Conservation (phyloP, 2,113 vertebrate species). For the Panthera uncia region DNA sequence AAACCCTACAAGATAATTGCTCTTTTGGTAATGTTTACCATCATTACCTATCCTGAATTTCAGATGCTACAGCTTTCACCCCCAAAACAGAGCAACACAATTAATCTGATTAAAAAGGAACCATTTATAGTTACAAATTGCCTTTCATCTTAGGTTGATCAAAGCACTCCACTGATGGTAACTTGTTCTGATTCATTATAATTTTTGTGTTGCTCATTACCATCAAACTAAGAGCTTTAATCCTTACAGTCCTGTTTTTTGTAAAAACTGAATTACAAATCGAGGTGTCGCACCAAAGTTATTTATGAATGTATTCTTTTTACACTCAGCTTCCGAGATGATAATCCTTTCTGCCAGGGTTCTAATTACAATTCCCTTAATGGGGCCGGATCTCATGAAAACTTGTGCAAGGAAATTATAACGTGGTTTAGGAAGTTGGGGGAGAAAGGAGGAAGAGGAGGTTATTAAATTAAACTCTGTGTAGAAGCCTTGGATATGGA, state of each 20-base stretch:
- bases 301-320: conserved; percentile 37
- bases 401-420: neutral
- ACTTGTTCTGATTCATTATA: neutral
- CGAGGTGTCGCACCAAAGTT: neutral
- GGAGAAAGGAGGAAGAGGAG: neutral
- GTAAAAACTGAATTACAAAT: conserved; percentile 25
- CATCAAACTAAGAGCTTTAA: conserved; percentile 15
- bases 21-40: neutral
- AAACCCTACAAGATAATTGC: neutral
- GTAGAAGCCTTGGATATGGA: neutral
- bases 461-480: conserved; percentile 40
- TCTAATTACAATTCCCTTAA: conserved; percentile 26
- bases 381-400: neutral
- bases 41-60: neutral
- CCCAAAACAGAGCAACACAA: neutral
- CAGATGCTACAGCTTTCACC: neutral
- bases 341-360: neutral
- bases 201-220: neutral
- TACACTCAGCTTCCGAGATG: neutral
- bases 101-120: conserved; percentile 45
- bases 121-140: conserved; percentile 33
- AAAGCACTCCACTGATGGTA: neutral
- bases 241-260: neutral
- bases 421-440: neutral
- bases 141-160: conserved; percentile 3